phyloP scores from a whole-genome alignment of 2,888 invertebrate genomes.

The Oxycera nigricornis region DNA sequence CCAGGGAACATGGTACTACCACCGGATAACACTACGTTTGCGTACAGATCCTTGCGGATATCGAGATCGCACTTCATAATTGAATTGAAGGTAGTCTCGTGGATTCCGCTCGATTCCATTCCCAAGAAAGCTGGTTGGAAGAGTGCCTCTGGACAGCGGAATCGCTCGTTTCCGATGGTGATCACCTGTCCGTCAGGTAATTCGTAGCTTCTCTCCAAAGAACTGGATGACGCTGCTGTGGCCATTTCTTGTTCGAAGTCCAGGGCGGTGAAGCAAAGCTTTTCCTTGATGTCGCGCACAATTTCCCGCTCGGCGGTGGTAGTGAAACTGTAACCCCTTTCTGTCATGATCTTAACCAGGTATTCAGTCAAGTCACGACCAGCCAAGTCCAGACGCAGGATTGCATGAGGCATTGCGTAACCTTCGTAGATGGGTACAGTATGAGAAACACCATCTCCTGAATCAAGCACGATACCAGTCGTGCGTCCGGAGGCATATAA shows the following conservation, averaged over 20 bases:
- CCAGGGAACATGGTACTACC: conserved; percentile 83
- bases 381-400: conserved; percentile 65
- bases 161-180: conserved; percentile 71
- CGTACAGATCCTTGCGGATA: conserved; percentile 87
- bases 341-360: conserved; percentile 83
- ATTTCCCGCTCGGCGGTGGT: conserved; percentile 87
- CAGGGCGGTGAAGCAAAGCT: conserved; percentile 84
- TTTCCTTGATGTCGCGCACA: conserved; percentile 54
- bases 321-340: conserved; percentile 82
- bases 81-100: conserved; percentile 89
- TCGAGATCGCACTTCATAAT: conserved; percentile 94
- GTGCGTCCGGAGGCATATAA: conserved; percentile 87
- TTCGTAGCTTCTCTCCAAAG: conserved; percentile 83
- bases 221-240: conserved; percentile 82
- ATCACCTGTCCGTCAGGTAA: conserved; percentile 85
- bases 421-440: conserved; percentile 93
- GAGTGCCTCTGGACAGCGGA: conserved; percentile 64
- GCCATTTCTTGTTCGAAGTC: conserved; percentile 92
- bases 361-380: background rate
- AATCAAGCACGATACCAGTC: conserved; percentile 85
- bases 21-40: conserved; percentile 84
- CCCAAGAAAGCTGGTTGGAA: conserved; percentile 70
- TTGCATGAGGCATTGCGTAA: conserved; percentile 80
- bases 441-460: conserved; percentile 85
- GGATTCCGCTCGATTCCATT: conserved; percentile 86